phyloP scores from a whole-genome alignment of 2,113 vertebrate species.

The Cheirogaleus medius region DNA sequence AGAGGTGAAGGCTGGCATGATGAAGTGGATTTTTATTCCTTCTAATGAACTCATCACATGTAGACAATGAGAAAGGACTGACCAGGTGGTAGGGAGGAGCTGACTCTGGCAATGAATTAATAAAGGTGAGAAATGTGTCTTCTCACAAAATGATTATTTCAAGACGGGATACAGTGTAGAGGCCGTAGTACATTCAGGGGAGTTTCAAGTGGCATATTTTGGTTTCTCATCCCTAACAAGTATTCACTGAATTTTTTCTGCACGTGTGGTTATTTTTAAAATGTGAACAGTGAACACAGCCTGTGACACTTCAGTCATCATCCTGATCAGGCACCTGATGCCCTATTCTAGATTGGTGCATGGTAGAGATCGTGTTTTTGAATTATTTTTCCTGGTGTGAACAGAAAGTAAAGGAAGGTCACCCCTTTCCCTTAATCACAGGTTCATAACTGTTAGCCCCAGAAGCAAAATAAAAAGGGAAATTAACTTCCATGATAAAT shows the following conservation, averaged over 20 bases:
- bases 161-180: background rate
- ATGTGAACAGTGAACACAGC: background rate
- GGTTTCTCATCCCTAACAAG: background rate
- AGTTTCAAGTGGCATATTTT: background rate
- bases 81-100: background rate
- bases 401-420: background rate
- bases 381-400: conserved; percentile 26
- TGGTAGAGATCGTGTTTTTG: background rate
- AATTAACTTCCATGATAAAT: conserved; percentile 60
- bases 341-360: background rate
- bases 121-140: background rate
- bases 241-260: background rate
- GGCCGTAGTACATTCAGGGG: background rate
- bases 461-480: conserved; percentile 53
- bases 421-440: background rate
- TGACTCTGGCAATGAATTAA: background rate
- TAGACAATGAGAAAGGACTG: conserved; percentile 13
- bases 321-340: background rate
- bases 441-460: background rate
- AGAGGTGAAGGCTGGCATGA: background rate
- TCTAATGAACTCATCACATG: conserved; percentile 43
- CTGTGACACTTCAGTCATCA: background rate
- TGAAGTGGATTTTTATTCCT: background rate
- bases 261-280: background rate
- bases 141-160: conserved; percentile 21